Conservation (phyloP, 2,888 invertebrate species). For the Cinara cedri region DNA sequence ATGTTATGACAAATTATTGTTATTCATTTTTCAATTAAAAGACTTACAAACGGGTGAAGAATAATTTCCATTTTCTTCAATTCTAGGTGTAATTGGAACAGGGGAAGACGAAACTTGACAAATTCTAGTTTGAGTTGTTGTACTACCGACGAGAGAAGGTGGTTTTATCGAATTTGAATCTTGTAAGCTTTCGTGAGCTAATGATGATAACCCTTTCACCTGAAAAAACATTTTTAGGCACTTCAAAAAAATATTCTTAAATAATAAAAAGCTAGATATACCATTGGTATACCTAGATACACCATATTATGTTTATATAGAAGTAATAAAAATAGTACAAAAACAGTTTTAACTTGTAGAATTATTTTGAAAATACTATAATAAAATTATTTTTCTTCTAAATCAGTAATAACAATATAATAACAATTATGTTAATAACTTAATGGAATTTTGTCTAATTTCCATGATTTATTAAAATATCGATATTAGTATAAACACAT, state of each 20-base stretch:
- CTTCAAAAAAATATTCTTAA: no score
- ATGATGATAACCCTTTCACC: constrained; percentile 50
- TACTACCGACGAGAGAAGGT: constrained; percentile 42
- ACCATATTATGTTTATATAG: no score
- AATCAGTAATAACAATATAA: neutral
- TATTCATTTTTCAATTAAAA: neutral
- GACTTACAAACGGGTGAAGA: constrained; percentile 49
- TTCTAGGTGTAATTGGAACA: constrained; percentile 29
- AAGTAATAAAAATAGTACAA: no score
- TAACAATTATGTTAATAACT: no score
- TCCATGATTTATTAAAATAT: constrained; percentile 4
- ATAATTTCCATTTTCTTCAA: constrained; percentile 45
- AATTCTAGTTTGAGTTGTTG: constrained; percentile 49
- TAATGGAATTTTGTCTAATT: neutral
- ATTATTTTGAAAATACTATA: neutral
- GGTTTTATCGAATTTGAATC: constrained; percentile 51
- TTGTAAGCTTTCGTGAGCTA: constrained; percentile 53
- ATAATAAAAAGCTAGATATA: neutral
- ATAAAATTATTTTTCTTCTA: neutral
- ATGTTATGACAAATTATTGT: neutral
- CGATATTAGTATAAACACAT: neutral
- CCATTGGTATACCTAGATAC: neutral
- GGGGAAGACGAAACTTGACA: constrained; percentile 49
- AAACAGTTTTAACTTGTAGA: no score
- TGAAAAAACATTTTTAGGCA: constrained; percentile 1